Base-by-base conservation (phyloP, 35 echinoderm and acorn worm genomes). In the Patiria miniata region DNA sequence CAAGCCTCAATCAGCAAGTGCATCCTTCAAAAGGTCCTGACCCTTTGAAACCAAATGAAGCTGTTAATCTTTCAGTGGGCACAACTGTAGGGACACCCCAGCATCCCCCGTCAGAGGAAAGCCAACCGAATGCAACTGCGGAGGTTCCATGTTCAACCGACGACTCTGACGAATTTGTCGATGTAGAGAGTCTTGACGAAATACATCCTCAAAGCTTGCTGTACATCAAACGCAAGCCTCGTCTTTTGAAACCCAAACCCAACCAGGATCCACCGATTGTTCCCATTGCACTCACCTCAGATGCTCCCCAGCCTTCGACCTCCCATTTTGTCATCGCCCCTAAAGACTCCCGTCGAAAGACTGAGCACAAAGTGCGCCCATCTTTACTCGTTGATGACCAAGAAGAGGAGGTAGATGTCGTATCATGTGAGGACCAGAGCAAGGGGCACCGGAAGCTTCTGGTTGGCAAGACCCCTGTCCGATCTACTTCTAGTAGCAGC, bases 161-260 rank as follows among this genome's bases (percentile, higher is more conserved):
- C 36, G 89, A 86, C 51, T 68, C 26, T 47, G 79, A 87, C 57
- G 40, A 36, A 36, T 38, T 21, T 47, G 56, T 57, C 19, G 78
- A 89, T 40, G 52, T 52, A 39, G 87, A 89, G 22, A 89, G 39
- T 68, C 39, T 56, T 26, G 87, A 89, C 14, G 77, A 56, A n/a
- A 33, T 52, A 47, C 77, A 82, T 17, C 1, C 38, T 7, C 23
- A 19, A 21, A 73, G 65, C 26, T 23, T 73, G 14, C 65, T 73
- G 2, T 32, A 22, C 65, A 1, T 14, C 21, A 36, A 26, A 69
- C 61, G 1, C 23, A 69, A 32, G 61, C 34, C 7, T 30, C 42
- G 12, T 73, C 65, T 73, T 4, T 73, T 73, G 26, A 68, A 73
- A 32, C 65, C 65, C 65, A 30, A 26, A 14, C 65, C 65, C 14